These are phyloP conservation scores for Eupithecia tripunctaria DNA, from an alignment of 2,888 invertebrate species.

Conservation along the genomic window DNA sequence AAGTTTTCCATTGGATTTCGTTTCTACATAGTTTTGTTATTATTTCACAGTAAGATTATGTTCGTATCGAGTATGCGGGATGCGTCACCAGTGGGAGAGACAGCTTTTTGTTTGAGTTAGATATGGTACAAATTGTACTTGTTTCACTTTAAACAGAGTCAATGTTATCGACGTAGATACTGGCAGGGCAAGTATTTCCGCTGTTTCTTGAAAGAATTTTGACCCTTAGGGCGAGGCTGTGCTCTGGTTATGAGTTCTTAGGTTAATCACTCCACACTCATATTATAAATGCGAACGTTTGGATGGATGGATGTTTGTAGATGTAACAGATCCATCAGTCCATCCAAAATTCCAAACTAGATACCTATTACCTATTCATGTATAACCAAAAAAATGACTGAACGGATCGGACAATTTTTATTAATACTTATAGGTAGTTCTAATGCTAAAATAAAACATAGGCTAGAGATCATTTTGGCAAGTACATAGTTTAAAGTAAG, in stretches of 20 bases:
- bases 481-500: neutral
- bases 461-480: no score
- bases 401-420: no score
- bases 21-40: neutral
- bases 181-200: slow-evolving; percentile 21
- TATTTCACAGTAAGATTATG: slow-evolving; percentile 5
- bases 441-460: no score
- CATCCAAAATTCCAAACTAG: no score
- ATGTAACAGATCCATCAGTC: no score
- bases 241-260: neutral
- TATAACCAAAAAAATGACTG: no score
- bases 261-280: no score
- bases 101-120: slow-evolving; percentile 27
- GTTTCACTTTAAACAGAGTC: slow-evolving; percentile 15
- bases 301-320: no score
- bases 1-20: neutral
- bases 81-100: slow-evolving; percentile 29
- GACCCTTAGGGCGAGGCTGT: neutral
- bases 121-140: slow-evolving; percentile 5
- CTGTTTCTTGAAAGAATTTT: slow-evolving; percentile 6
- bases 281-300: no score
- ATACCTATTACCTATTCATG: no score
- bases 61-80: slow-evolving; percentile 11
- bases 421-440: no score
- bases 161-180: slow-evolving; percentile 25